phyloP scores from a whole-genome alignment of 1,140 invertebrate genomes.

The Pseudomyrmex dendroicus region DNA sequence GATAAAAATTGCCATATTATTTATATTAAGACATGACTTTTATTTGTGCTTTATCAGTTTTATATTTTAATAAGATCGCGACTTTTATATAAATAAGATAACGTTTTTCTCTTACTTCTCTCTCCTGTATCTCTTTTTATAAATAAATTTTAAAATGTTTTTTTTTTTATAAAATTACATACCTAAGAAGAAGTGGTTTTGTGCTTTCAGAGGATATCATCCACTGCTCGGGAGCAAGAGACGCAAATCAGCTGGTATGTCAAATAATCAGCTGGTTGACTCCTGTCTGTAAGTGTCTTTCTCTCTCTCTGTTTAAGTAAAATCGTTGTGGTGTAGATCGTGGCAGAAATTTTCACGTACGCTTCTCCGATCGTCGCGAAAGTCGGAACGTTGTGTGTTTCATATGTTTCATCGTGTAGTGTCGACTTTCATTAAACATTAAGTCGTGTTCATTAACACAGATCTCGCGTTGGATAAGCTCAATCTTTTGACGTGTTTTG shows the following conservation, averaged over 20 bases:
- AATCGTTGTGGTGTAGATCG: conserved; percentile 15
- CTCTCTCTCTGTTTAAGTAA: conserved; percentile 61
- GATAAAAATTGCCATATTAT: background rate
- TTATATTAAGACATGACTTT: too few species aligned
- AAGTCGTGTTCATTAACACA: too few species aligned
- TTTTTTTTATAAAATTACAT: too few species aligned
- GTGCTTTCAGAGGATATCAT: conserved; percentile 75
- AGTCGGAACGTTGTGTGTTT: background rate
- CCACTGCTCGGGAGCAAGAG: conserved; percentile 74
- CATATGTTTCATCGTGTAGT: background rate
- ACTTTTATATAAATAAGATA: background rate
- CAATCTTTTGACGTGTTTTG: too few species aligned
- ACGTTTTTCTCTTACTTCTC: too few species aligned
- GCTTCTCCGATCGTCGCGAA: conserved; percentile 4
- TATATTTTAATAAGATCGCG: background rate
- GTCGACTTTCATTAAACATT: background rate
- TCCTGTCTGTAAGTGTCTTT: conserved; percentile 85
- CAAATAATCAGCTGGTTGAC: conserved; percentile 86
- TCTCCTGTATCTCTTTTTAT: too few species aligned
- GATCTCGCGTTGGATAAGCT: too few species aligned
- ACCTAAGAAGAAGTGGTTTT: conserved; percentile 11
- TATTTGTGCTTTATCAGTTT: too few species aligned
- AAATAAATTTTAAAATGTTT: too few species aligned
- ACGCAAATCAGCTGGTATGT: conserved; percentile 84
- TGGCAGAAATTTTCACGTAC: background rate